Evolutionary conservation across 2,797 vertebrate genomes (phyloP).

Genomic region (Monodelphis domestica): DNA sequence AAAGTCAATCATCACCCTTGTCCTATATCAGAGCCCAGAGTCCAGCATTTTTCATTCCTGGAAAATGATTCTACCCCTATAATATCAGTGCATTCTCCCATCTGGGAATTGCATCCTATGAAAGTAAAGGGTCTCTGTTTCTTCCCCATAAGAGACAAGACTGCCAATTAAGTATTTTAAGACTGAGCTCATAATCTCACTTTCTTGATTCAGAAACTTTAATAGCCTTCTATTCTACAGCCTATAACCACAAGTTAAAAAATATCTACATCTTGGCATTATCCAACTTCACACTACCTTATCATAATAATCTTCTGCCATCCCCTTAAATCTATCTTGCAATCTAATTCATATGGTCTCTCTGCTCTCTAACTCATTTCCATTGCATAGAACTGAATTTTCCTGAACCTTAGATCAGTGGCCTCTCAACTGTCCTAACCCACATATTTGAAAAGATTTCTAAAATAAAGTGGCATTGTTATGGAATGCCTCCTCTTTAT

Average conservation of each 20-base stretch:
- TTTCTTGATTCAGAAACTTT: background rate
- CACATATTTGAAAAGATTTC: background rate
- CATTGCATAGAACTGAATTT: background rate
- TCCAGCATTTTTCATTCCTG: background rate
- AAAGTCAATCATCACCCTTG: background rate
- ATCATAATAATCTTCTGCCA: background rate
- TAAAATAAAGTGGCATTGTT: background rate
- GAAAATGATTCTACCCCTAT: constrained; percentile 15
- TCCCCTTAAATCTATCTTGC: background rate
- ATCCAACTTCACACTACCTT: background rate
- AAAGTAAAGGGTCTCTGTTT: background rate
- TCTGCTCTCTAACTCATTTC: background rate
- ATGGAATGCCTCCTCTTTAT: background rate
- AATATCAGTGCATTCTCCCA: constrained; percentile 26
- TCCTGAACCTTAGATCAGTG: background rate
- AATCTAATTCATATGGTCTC: background rate
- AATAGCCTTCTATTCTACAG: background rate
- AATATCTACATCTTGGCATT: background rate
- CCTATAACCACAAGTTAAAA: background rate
- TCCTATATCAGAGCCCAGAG: background rate
- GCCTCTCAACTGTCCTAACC: background rate
- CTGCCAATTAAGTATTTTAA: background rate
- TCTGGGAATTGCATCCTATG: background rate
- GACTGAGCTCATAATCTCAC: background rate
- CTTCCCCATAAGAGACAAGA: background rate